Conservation (phyloP, 1,140 invertebrate species). For the Hyles vespertilio region DNA sequence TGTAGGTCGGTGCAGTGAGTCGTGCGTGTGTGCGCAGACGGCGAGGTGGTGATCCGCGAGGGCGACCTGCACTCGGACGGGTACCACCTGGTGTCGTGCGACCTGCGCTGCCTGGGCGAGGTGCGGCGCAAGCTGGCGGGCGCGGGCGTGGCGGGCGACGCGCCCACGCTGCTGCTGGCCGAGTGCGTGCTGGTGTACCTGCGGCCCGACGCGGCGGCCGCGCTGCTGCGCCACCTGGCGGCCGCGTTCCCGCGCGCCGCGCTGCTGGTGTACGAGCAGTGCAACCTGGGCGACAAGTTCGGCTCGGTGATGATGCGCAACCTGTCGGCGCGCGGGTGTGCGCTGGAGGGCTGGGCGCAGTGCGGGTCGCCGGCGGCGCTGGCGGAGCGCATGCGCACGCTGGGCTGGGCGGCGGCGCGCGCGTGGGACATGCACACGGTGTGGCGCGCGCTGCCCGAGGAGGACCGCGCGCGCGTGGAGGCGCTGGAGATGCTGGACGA, state of each 20-base stretch:
- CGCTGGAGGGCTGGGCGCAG: conserved; percentile 87
- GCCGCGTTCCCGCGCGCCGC: conserved; percentile 85
- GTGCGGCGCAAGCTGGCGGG: conserved; percentile 72
- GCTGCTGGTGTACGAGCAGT: conserved; percentile 97
- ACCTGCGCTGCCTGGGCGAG: conserved; percentile 88
- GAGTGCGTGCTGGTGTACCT: conserved; percentile 99
- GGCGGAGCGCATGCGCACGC: conserved; percentile 59
- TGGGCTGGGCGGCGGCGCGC: conserved; percentile 87
- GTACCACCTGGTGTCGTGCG: conserved; percentile 94
- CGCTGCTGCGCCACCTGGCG: conserved; percentile 86
- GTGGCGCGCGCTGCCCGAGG: conserved; percentile 85
- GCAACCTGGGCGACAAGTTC: conserved; percentile 96
- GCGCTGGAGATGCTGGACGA: conserved; percentile 91
- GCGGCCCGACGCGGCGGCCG: conserved; percentile 83
- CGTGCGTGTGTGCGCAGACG: conserved; percentile 73
- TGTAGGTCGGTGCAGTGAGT: too few relatives aligned
- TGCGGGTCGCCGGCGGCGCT: conserved; percentile 37
- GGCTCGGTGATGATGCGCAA: conserved; percentile 97
- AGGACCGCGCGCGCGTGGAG: conserved; percentile 89
- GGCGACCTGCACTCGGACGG: conserved; percentile 93
- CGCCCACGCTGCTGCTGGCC: conserved; percentile 94
- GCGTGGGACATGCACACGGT: conserved; percentile 95
- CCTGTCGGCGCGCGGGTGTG: conserved; percentile 89
- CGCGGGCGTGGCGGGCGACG: conserved; percentile 80
- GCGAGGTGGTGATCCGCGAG: conserved; percentile 89